Evolutionary conservation across 1,140 invertebrate genomes (phyloP).

Genomic region (Bombus impatiens): DNA sequence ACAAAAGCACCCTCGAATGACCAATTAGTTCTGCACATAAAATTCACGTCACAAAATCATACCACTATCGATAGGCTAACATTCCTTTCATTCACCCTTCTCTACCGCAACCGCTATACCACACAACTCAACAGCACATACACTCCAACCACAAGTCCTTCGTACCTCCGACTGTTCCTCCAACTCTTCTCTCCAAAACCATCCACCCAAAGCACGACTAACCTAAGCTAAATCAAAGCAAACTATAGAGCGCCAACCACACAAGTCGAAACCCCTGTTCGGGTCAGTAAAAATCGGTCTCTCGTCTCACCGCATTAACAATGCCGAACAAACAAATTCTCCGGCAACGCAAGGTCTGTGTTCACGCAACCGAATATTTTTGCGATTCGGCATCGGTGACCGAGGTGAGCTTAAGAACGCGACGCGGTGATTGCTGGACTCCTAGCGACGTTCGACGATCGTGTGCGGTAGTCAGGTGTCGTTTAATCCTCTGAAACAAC

Average conservation of each 20-base stretch:
- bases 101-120: too few relatives aligned
- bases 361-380: neutral
- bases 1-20: too few relatives aligned
- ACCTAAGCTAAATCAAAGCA: neutral
- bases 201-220: neutral
- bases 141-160: too few relatives aligned
- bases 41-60: too few relatives aligned
- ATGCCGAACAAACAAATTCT: conserved; percentile 8
- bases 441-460: neutral
- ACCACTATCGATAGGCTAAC: too few relatives aligned
- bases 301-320: conserved; percentile 14
- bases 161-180: too few relatives aligned
- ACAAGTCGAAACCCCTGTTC: neutral
- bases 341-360: neutral
- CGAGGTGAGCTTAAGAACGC: neutral
- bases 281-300: conserved; percentile 26
- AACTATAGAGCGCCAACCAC: neutral
- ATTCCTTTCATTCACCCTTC: too few relatives aligned
- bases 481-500: conserved; percentile 55
- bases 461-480: neutral
- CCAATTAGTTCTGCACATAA: too few relatives aligned
- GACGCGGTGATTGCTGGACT: neutral
- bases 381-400: neutral
- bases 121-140: too few relatives aligned
- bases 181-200: neutral